phyloP scores from a whole-genome alignment of 53 echinoderm and acorn worm genomes.

The Actinopyga echinites region DNA sequence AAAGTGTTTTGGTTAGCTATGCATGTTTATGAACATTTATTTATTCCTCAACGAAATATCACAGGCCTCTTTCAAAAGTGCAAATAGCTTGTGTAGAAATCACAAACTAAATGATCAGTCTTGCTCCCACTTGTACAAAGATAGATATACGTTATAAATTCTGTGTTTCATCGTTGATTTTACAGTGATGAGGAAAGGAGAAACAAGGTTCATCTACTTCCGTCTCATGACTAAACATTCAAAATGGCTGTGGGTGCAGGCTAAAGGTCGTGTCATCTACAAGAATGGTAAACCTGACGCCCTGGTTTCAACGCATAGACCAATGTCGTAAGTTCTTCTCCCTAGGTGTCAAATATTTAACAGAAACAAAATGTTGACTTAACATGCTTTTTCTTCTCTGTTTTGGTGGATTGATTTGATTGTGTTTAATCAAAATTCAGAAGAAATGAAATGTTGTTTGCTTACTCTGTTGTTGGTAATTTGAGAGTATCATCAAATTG shows the following conservation, averaged over 20 bases:
- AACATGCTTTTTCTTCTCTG: not conserved
- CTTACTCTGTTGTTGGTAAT: too few species aligned
- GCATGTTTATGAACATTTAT: too few species aligned
- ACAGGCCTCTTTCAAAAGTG: too few species aligned
- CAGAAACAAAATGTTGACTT: not conserved
- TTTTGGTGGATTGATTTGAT: too few species aligned
- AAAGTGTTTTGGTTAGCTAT: too few species aligned
- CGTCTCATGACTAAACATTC: slow-evolving; percentile 74
- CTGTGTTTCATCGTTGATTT: slow-evolving; percentile 1
- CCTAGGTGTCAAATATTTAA: not conserved
- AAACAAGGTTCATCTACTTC: slow-evolving; percentile 87
- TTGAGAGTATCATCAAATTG: too few species aligned
- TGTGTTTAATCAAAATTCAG: too few species aligned
- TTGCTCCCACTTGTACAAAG: too few species aligned
- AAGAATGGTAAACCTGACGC: slow-evolving; percentile 96
- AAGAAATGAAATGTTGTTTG: too few species aligned
- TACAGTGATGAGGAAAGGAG: slow-evolving; percentile 91
- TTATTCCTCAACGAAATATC: too few species aligned
- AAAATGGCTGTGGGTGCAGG: slow-evolving; percentile 97
- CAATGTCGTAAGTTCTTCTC: slow-evolving; percentile 75
- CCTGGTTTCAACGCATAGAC: slow-evolving; percentile 89
- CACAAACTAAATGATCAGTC: too few species aligned
- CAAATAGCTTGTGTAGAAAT: too few species aligned
- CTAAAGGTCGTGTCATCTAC: slow-evolving; percentile 91
- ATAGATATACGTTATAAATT: not conserved